phyloP scores from a whole-genome alignment of 2,888 invertebrate genomes.

The Lucinisca nassula region DNA sequence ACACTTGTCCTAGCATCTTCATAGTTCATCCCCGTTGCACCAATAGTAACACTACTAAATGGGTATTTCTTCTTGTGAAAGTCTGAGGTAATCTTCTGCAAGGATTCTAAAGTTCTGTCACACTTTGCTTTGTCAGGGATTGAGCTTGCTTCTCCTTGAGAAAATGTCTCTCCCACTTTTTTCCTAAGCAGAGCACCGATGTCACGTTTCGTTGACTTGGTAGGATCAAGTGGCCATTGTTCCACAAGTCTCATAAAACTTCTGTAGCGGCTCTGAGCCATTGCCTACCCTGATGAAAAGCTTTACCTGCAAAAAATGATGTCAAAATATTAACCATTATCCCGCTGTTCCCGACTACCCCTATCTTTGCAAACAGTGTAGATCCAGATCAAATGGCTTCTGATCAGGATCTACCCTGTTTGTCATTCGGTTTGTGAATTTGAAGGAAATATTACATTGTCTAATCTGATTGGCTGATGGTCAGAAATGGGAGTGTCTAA shows the following conservation, averaged over 20 bases:
- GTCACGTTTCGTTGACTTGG: conserved; percentile 2
- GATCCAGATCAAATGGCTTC: no score
- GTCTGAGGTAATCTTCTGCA: conserved; percentile 8
- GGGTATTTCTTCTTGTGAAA: conserved; percentile 8
- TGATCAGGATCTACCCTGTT: no score
- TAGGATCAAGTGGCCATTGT: conserved; percentile 14
- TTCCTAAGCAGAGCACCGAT: background rate
- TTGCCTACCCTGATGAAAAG: no score
- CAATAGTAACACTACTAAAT: background rate
- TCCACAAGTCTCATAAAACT: conserved; percentile 16
- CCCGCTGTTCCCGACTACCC: no score
- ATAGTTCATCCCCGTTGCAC: background rate
- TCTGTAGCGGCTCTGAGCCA: background rate
- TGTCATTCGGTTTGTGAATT: no score
- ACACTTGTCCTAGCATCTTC: background rate
- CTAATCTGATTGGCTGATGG: no score
- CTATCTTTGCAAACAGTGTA: no score
- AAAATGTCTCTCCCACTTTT: conserved; percentile 1
- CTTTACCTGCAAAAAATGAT: no score
- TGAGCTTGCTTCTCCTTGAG: conserved; percentile 4
- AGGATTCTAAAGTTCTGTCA: background rate
- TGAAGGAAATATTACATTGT: no score
- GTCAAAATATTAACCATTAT: no score
- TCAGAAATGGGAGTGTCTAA: no score
- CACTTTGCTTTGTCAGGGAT: background rate